These are phyloP conservation scores for Salvelinus fontinalis DNA, from an alignment of 2,113 vertebrate genomes.

Conservation along the genomic window DNA sequence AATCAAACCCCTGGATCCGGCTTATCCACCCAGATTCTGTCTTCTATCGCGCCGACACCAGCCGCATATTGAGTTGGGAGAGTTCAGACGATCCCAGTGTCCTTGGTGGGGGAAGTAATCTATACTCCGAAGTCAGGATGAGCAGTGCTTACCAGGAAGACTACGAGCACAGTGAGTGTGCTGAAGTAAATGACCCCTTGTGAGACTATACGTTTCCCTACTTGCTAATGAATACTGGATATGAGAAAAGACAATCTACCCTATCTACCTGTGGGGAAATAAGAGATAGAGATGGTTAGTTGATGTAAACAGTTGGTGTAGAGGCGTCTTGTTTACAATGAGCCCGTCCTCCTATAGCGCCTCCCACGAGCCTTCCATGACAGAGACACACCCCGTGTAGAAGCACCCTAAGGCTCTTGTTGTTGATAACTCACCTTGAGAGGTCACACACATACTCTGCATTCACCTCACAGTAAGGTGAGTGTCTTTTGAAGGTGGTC, in stretches of 20 bases:
- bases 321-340: not conserved
- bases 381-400: too few relatives aligned
- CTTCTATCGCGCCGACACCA: slow-evolving; percentile 6
- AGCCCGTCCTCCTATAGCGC: too few relatives aligned
- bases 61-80: not conserved
- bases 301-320: not conserved
- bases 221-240: not conserved
- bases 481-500: not conserved
- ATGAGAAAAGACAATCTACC: too few relatives aligned
- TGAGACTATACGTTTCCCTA: not conserved
- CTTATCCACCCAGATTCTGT: slow-evolving; percentile 35
- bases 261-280: not conserved
- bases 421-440: not conserved
- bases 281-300: not conserved
- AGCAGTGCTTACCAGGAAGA: slow-evolving; percentile 27
- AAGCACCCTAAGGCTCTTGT: not conserved
- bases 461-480: not conserved
- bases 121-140: slow-evolving; percentile 23
- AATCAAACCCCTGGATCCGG: slow-evolving; percentile 46
- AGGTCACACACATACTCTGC: not conserved
- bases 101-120: slow-evolving; percentile 45
- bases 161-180: slow-evolving; percentile 23
- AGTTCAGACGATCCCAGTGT: slow-evolving; percentile 25
- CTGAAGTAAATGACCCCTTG: not conserved
- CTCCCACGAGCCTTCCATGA: not conserved